Evolutionary conservation across 2,888 invertebrate genomes (phyloP).

Genomic region (Spisula solida): DNA sequence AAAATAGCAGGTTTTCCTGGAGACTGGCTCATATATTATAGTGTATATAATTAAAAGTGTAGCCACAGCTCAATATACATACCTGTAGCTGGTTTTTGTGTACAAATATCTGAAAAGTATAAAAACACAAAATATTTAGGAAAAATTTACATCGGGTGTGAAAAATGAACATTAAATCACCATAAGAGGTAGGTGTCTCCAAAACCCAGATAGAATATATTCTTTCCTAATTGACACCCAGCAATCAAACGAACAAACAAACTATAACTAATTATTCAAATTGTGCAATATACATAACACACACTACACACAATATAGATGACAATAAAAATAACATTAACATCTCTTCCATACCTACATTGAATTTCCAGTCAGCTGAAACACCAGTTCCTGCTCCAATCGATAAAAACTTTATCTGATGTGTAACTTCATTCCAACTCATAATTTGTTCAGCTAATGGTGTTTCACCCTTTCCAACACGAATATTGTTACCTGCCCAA

Average conservation of each 20-base stretch:
- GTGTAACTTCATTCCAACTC: background rate
- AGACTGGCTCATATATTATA: no score
- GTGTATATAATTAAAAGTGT: no score
- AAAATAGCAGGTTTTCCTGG: no score
- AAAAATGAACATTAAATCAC: background rate
- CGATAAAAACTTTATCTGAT: slow-evolving; percentile 25
- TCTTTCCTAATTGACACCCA: no score
- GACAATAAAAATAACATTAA: no score
- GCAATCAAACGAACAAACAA: no score
- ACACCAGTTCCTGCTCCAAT: background rate
- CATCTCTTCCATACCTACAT: slow-evolving; percentile 9
- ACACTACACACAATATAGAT: no score
- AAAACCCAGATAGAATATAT: background rate
- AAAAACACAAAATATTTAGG: background rate
- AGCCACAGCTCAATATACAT: background rate
- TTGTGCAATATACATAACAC: no score
- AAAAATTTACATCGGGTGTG: no score
- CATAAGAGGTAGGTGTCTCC: no score
- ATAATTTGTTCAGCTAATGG: background rate
- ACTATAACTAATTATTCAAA: no score
- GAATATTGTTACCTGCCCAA: slow-evolving; percentile 22
- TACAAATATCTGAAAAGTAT: slow-evolving; percentile 8
- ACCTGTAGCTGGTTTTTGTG: background rate
- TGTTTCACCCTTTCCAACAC: slow-evolving; percentile 25
- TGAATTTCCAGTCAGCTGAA: slow-evolving; percentile 24